Conservation (phyloP, 2,797 vertebrate genomes). For the Clarias laeviceps region DNA sequence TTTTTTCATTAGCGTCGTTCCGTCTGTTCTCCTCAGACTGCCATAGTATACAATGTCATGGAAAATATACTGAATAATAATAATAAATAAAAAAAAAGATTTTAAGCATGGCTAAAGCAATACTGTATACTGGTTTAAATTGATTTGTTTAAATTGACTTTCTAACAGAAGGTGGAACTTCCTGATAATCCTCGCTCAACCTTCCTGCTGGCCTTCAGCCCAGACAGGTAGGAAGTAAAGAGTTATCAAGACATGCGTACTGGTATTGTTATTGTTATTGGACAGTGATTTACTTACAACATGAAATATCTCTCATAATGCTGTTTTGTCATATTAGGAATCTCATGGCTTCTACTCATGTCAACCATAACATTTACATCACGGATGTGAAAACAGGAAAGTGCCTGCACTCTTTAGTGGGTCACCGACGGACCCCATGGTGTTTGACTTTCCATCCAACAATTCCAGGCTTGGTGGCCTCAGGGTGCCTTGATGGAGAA, state of each 20-base stretch:
- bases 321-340: constrained; percentile 74
- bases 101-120: neutral
- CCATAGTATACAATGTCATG: neutral
- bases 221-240: constrained; percentile 84
- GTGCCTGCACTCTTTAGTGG: constrained; percentile 96
- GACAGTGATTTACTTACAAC: neutral
- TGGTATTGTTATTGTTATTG: neutral
- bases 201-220: constrained; percentile 98
- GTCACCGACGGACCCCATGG: constrained; percentile 97
- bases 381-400: constrained; percentile 98
- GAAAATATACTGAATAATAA: neutral
- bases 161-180: constrained; percentile 94
- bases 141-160: constrained; percentile 41
- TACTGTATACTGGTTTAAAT: neutral
- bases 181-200: constrained; percentile 99
- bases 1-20: neutral
- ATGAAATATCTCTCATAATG: neutral
- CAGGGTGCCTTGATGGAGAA: constrained; percentile 97
- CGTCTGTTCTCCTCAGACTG: neutral
- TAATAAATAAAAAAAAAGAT: neutral
- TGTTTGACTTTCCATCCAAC: constrained; percentile 99
- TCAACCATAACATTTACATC: constrained; percentile 99
- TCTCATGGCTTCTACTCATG: constrained; percentile 96
- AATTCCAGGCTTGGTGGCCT: constrained; percentile 95
- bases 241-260: neutral